Base-by-base conservation (phyloP, 2,797 vertebrate species). In the Rhinella marina region DNA sequence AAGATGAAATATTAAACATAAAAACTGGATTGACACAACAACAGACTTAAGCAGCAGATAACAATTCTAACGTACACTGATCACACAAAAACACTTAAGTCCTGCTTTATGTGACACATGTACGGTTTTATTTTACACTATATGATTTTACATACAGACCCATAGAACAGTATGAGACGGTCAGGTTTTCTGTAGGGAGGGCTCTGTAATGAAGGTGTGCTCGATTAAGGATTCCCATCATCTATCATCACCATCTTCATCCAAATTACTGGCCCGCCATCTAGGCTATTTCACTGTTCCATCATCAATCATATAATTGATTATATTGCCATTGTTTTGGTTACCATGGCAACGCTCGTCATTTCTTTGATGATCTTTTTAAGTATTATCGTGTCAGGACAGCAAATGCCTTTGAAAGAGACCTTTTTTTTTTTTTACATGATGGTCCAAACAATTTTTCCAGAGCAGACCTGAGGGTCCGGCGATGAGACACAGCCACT, bases 201-300 rank as follows among this genome's bases (percentile, higher is more conserved):
- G 23, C 73, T 52, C 16, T 21, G 3, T 54, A 41, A 41, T 73
- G 25, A 57, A 73, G 27, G 23, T 75, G 41, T 84, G 3, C 32
- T 25, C 75, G 48, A 75, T 73, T 84, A 84, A 7, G n/a, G 21
- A 41, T 84, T 84, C 29, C 29, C 70, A 75, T 84, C 64, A 84
- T 84, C 56, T 84, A 73, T 84, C 82, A 57, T 52, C 80, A 82
- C 62, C 90, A 91, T 91, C 91, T 91, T 91, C 61, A 82, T 61
- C 64, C 48, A 61, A 48, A 84, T 84, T 84, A 75, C 50, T 75
- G 54, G 52, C 59, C 25, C 6, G 21, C 25, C 82, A 59, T 59
- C 13, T 16, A 73, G 70, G 68, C 70, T 59, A 25, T 84, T 41
- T 84, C 29, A 59, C 23, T 84, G 68, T 84, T 84, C 82, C 52